Conservation (phyloP, 2,888 invertebrate species). For the Proisotoma minuta region DNA sequence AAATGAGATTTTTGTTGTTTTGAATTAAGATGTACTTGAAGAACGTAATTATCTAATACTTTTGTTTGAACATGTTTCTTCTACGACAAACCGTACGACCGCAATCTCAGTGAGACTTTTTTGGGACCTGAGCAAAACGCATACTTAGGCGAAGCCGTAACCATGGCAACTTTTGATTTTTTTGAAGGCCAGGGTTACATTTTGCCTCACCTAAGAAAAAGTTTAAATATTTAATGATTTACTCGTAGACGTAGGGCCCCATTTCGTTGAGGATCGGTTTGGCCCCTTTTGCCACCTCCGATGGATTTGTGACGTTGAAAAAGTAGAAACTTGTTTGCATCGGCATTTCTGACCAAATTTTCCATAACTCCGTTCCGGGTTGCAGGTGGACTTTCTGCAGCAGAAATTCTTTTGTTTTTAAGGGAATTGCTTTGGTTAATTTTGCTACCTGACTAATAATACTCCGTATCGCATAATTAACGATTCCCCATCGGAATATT, state of each 20-base stretch:
- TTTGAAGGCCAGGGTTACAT: no score
- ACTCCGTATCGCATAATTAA: constrained; percentile 20
- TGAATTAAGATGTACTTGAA: no score
- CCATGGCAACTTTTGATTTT: no score
- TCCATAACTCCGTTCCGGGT: constrained; percentile 44
- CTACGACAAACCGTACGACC: no score
- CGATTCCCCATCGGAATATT: constrained; percentile 25
- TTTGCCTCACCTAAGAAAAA: no score
- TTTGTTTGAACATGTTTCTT: no score
- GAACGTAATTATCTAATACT: no score
- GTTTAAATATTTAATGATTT: no score
- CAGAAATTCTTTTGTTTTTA: not conserved
- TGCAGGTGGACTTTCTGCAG: constrained; percentile 40
- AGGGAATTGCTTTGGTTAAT: not conserved
- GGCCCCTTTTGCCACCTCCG: constrained; percentile 32
- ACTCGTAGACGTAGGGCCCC: constrained; percentile 43
- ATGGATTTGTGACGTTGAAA: constrained; percentile 44
- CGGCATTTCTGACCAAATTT: constrained; percentile 44
- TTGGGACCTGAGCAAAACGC: no score
- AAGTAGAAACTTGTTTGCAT: constrained; percentile 43
- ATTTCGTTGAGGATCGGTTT: constrained; percentile 40
- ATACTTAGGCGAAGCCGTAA: no score
- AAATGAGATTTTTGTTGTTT: no score
- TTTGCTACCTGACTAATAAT: constrained; percentile 22
- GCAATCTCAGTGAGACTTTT: no score